These are phyloP conservation scores for Stenolophus ochropezus DNA, from an alignment of 2,888 invertebrate genomes.

Conservation along the genomic window DNA sequence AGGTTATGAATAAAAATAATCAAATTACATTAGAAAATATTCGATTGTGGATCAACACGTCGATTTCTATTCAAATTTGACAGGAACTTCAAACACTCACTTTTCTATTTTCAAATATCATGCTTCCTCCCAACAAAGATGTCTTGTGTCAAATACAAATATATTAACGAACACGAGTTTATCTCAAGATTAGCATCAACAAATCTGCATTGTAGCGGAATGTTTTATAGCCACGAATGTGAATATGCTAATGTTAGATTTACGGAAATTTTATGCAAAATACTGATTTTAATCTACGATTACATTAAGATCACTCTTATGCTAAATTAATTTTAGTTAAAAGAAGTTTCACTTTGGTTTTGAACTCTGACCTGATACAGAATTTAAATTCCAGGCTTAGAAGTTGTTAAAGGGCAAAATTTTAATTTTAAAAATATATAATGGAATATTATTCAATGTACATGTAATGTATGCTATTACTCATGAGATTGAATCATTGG, in stretches of 20 bases:
- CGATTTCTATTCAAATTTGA: slow-evolving; percentile 25
- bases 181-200: slow-evolving; percentile 5
- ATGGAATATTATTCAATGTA: too few relatives aligned
- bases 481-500: too few relatives aligned
- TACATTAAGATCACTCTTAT: slow-evolving; percentile 7
- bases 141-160: slow-evolving; percentile 21
- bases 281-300: slow-evolving; percentile 26
- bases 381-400: background rate
- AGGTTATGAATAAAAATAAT: background rate
- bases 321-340: slow-evolving; percentile 8
- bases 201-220: slow-evolving; percentile 26
- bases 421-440: too few relatives aligned
- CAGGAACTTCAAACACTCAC: background rate
- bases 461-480: too few relatives aligned
- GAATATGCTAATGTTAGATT: slow-evolving; percentile 17
- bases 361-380: slow-evolving; percentile 13
- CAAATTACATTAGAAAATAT: background rate
- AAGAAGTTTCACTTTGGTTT: slow-evolving; percentile 5
- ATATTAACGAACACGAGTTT: background rate
- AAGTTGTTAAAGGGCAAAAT: too few relatives aligned
- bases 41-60: background rate
- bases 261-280: slow-evolving; percentile 36
- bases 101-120: slow-evolving; percentile 27
- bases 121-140: background rate
- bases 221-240: slow-evolving; percentile 15